Base-by-base conservation (phyloP, 2,797 vertebrate genomes). In the Notoglanidium macrostoma region DNA sequence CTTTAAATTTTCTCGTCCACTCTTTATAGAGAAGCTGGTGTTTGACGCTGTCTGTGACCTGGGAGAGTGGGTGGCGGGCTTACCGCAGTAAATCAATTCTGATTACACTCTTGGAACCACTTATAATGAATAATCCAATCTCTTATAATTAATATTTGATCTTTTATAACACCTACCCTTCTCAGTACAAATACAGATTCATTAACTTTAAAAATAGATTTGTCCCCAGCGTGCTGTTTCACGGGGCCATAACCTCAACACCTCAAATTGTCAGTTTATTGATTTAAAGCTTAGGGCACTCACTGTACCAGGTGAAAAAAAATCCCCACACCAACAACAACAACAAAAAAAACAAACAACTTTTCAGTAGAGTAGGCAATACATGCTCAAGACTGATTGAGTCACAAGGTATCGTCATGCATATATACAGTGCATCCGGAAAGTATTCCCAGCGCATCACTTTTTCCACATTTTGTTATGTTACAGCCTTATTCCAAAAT, bases 171-270 rank as follows among this genome's bases (percentile, higher is more conserved):
- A 83, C 77, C 68, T 65, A 84, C 44, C 70, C 65, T n/a, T 72
- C 57, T 80, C 35, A 86, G 87, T 85, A 74, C 84, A 88, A 59
- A 72, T 84, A 87, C 67, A 70, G n/a, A 89, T 79, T 87, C 9
- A 85, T 87, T 91, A 80, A 85, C 78, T 88, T 88, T 78, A 90
- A 85, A 88, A 86, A 82, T 84, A 80, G 88, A 88, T 87, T 89
- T 46, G 35, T 81, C 81, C 73, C 57, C 26, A 57, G 57, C 35
- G 26, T 77, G 85, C 65, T 54, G 63, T 65, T 82, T 85, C 68
- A 87, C 19, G 26, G 54, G 54, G 82, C 59, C 51, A 74, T 82
- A 85, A 86, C 68, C 81, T 86, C 57, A 81, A 82, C 72, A 85
- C 77, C 74, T 83, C 68, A 85, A 83, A 88, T 80, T 44, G 67